Conservation (phyloP, 2,797 vertebrate species). For the Leptodactylus fallax region DNA sequence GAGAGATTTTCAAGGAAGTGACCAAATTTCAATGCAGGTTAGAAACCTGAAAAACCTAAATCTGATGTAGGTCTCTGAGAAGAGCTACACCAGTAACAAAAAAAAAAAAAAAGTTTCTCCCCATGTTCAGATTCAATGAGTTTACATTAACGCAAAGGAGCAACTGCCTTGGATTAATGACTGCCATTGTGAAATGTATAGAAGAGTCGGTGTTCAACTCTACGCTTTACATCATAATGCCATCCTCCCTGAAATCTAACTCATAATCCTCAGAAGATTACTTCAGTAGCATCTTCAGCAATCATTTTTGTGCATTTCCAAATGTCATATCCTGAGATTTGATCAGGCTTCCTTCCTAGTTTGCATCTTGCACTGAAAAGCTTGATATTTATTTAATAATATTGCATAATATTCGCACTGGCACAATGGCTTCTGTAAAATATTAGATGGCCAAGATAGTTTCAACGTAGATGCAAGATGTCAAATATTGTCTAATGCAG, state of each 20-base stretch:
- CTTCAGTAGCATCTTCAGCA: constrained; percentile 46
- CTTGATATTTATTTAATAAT: constrained; percentile 64
- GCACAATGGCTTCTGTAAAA: constrained; percentile 49
- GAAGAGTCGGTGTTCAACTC: constrained; percentile 17
- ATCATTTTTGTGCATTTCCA: constrained; percentile 52
- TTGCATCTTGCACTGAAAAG: constrained; percentile 56
- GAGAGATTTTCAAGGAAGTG: background rate
- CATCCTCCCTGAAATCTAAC: constrained; percentile 14
- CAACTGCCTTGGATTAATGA: constrained; percentile 12
- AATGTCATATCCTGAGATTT: constrained; percentile 60
- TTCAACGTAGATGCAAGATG: constrained; percentile 43
- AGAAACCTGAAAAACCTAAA: background rate
- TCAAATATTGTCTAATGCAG: constrained; percentile 51
- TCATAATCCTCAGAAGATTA: constrained; percentile 55
- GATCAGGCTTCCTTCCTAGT: constrained; percentile 54
- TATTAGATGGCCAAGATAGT: constrained; percentile 60
- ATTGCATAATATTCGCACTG: constrained; percentile 57
- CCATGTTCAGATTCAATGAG: background rate
- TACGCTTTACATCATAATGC: constrained; percentile 18
- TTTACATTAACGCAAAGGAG: constrained; percentile 17
- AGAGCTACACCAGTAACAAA: too few species aligned
- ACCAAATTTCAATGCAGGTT: background rate
- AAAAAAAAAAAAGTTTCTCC: background rate
- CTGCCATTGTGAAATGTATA: background rate
- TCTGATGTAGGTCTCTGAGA: background rate